Evolutionary conservation across 2,888 invertebrate species (phyloP), one percentile per base, ranked within the genome.

Genomic region (Drosophila barbarae): DNA sequence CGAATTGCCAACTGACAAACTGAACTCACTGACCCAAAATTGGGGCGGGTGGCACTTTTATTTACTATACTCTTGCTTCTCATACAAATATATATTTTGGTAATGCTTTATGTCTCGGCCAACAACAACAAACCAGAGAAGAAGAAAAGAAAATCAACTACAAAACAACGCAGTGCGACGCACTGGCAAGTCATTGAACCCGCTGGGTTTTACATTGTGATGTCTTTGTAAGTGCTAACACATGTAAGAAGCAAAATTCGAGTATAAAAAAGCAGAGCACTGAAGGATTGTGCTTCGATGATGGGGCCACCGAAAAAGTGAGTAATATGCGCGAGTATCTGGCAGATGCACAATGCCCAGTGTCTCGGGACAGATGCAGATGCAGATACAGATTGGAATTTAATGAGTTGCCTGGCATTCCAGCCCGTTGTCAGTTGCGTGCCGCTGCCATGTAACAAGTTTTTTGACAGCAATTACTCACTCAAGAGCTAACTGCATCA

Each of bases 181-280:
- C 61, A 69, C 42, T 58, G 47, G 67, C 67, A 49, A 68, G 67
- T 68, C 67, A 68, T 68, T 68, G 67, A 68, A 68, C 67, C 13
- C 52, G 35, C 58, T 34, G 41, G 36, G 35, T 36, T 23, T 66
- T 56, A 56, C 69, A 69, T 53, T 69, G 55, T 68, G 38, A 35
- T 34, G 50, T 50, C 49, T 28, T 41, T 34, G 61, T 59, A 55
- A 65, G 66, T 36, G 67, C 52, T n/a, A 68, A 61, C 69, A 69
- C 59, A 67, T 66, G 61, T 69, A 61, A 69, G 42, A 44, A 52
- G 15, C 9, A 18, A 36, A 54, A 21, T 21, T 10, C 15, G 44
- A 28, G 12, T 28, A 55, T 36, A 38, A 56, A 50, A 38, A 55
- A 55, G 36, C 36, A 38, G 36, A 15, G 49, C 49, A 26, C 50